Evolutionary conservation across 2,113 vertebrate species (phyloP), one percentile per base, ranked within the genome.

Genomic region (Rhea americana): DNA sequence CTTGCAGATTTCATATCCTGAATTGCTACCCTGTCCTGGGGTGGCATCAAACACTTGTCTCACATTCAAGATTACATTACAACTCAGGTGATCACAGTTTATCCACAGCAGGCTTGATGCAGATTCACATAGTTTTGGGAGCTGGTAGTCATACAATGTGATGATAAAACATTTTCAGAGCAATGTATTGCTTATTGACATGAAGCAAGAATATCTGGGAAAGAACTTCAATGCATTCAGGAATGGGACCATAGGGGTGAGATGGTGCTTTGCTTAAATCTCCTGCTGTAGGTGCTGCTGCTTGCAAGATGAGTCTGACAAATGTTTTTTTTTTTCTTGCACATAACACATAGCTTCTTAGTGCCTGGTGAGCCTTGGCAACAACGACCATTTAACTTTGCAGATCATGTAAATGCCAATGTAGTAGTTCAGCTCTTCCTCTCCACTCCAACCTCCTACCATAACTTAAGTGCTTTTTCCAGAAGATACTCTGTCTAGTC

Each of bases 261-360:
- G 15, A 26, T 3, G 5, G 12, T 37, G 26, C 0, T 4, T 24
- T 41, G 22, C 37, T 59, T 51, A 13, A 71, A 30, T 11, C 41
- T 62, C 20, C 22, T n/a, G 3, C 32, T 41, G 43, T 19, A 55
- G 12, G 19, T 51, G 55, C 15, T 51, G 2, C 24, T 50, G 28
- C 35, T 55, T 74, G 65, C 3, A 17, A n/a, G 65, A 51, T 39
- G 10, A 45, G 24, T 41, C 24, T 70, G 72, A 65, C 16, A 47
- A 4, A 15, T 1, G 8, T 16, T 71, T 80, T 41, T 48, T 16
- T n/a, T 35, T 35, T 35, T 76, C n/a, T 61, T 24, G 28, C 58
- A 14, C 0, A 2, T 14, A 0, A 43, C 28, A 41, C 39, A 25
- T 5, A 50, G 43, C 26, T 19, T 0, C 0, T n/a, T 7, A 35